Conservation (phyloP, 2,113 vertebrate species). For the Thalassoma bifasciatum region DNA sequence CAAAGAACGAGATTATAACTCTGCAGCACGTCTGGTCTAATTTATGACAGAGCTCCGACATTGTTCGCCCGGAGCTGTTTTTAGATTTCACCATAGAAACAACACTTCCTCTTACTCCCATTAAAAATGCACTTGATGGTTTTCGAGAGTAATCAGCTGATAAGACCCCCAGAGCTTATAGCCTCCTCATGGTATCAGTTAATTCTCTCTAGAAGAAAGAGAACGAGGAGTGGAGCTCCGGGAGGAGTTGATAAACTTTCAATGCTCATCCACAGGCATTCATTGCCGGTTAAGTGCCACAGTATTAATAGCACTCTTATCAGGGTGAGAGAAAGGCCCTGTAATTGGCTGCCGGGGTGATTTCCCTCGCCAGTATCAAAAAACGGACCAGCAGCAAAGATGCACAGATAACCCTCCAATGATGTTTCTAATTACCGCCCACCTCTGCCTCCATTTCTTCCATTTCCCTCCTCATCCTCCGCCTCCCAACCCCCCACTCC, state of each 20-base stretch:
- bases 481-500: background rate
- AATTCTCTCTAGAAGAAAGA: slow-evolving; percentile 55
- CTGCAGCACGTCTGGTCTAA: slow-evolving; percentile 34
- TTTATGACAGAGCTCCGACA: slow-evolving; percentile 43
- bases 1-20: slow-evolving; percentile 37
- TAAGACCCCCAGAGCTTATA: slow-evolving; percentile 54
- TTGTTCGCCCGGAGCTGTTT: slow-evolving; percentile 37
- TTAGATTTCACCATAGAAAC: slow-evolving; percentile 42
- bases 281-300: slow-evolving; percentile 52
- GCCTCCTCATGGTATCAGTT: slow-evolving; percentile 49
- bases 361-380: slow-evolving; percentile 50
- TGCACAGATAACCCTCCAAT: slow-evolving; percentile 59
- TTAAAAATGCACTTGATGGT: slow-evolving; percentile 62
- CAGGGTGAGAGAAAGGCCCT: slow-evolving; percentile 41
- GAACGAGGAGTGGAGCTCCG: slow-evolving; percentile 24
- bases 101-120: slow-evolving; percentile 43
- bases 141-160: slow-evolving; percentile 63
- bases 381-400: slow-evolving; percentile 24
- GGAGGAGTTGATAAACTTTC: slow-evolving; percentile 65
- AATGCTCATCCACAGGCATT: slow-evolving; percentile 50
- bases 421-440: slow-evolving; percentile 73
- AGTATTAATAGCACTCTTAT: slow-evolving; percentile 72
- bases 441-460: slow-evolving; percentile 42
- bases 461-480: slow-evolving; percentile 32
- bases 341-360: slow-evolving; percentile 66